Conservation (phyloP, 2,888 invertebrate genomes). For the Tetragonisca angustula region DNA sequence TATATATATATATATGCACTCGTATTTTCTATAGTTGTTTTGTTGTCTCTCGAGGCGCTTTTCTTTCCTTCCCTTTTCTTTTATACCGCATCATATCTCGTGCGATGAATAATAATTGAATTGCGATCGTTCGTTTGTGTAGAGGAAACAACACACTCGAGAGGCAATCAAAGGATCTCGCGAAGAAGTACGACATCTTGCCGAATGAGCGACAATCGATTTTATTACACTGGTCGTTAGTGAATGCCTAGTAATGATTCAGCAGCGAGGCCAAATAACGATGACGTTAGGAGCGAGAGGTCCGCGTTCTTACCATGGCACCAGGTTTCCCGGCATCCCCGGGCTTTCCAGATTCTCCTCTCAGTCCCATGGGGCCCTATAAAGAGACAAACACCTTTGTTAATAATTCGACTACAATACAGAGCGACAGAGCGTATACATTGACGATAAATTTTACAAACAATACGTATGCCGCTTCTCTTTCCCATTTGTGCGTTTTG, state of each 20-base stretch:
- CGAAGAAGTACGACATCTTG: slow-evolving; percentile 43
- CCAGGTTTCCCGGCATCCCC: slow-evolving; percentile 91
- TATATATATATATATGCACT: too few relatives aligned
- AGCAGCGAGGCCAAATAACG: slow-evolving; percentile 80
- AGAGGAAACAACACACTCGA: slow-evolving; percentile 48
- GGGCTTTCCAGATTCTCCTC: slow-evolving; percentile 90
- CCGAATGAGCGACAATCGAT: slow-evolving; percentile 43
- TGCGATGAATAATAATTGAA: slow-evolving; percentile 7
- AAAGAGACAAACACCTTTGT: slow-evolving; percentile 69
- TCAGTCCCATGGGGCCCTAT: slow-evolving; percentile 93
- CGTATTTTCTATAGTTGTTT: slow-evolving; percentile 13
- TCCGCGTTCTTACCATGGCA: slow-evolving; percentile 89
- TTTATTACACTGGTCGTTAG: slow-evolving; percentile 65
- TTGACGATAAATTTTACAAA: neutral
- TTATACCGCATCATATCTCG: neutral
- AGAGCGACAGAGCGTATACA: neutral
- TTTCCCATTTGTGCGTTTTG: neutral
- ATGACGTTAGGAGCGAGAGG: slow-evolving; percentile 81
- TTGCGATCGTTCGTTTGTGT: slow-evolving; percentile 30
- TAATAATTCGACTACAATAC: slow-evolving; percentile 22
- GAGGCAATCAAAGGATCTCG: slow-evolving; percentile 49
- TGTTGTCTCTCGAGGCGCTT: slow-evolving; percentile 46
- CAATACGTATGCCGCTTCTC: neutral
- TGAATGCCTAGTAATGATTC: slow-evolving; percentile 73
- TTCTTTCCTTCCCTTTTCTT: neutral